phyloP scores from a whole-genome alignment of 1,140 invertebrate species.

The Cotesia chilonis region DNA sequence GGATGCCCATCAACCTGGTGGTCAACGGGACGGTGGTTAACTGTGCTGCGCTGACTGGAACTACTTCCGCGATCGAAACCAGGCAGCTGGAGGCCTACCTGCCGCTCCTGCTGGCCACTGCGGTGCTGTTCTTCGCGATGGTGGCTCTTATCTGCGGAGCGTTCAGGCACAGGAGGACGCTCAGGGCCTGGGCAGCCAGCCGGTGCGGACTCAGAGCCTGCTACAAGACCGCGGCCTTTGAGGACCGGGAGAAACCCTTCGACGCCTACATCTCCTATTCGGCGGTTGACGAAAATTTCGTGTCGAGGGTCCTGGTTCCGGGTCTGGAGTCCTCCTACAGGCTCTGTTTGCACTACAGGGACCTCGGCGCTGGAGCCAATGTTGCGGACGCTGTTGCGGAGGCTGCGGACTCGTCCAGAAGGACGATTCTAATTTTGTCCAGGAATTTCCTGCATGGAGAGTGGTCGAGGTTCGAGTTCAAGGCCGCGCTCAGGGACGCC shows the following conservation, averaged over 20 bases:
- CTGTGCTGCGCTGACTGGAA: conserved; percentile 63
- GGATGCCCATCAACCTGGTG: conserved; percentile 68
- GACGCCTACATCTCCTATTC: conserved; percentile 93
- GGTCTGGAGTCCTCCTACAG: conserved; percentile 82
- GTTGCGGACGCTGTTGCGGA: conserved; percentile 89
- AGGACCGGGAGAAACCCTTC: conserved; percentile 84
- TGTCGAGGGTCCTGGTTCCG: conserved; percentile 83
- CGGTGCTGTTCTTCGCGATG: conserved; percentile 77
- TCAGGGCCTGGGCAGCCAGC: conserved; percentile 87
- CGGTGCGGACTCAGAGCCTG: conserved; percentile 85
- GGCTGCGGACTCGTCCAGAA: conserved; percentile 87
- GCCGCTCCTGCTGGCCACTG: conserved; percentile 77
- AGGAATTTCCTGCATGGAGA: conserved; percentile 94
- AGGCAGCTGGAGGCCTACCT: conserved; percentile 83
- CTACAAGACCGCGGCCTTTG: conserved; percentile 80
- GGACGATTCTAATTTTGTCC: conserved; percentile 89
- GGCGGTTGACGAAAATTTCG: conserved; percentile 88
- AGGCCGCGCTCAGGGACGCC: conserved; percentile 89
- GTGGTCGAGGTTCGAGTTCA: conserved; percentile 94
- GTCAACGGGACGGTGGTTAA: conserved; percentile 73
- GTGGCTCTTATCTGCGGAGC: conserved; percentile 77
- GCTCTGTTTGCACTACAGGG: conserved; percentile 86
- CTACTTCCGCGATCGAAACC: conserved; percentile 68
- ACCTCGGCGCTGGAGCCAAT: conserved; percentile 80
- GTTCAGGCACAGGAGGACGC: conserved; percentile 83